phyloP scores from a whole-genome alignment of 2,797 vertebrate species.

The Eleutherodactylus coqui region DNA sequence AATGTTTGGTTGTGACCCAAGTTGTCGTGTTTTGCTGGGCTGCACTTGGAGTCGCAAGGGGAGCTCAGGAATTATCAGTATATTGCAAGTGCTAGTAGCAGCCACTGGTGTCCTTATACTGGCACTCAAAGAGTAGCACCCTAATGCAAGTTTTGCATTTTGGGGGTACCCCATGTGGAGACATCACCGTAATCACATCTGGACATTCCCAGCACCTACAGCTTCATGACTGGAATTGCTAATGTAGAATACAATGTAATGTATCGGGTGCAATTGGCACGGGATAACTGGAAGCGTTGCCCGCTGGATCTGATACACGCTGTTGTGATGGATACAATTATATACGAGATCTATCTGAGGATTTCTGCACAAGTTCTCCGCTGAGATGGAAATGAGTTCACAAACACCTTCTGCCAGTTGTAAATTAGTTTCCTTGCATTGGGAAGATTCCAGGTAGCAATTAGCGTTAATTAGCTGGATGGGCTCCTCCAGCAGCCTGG shows the following conservation, averaged over 20 bases:
- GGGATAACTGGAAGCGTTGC: background rate
- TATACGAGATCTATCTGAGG: background rate
- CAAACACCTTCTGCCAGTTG: slow-evolving; percentile 10
- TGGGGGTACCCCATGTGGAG: too few species aligned
- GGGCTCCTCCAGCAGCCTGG: background rate
- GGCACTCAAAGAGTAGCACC: too few species aligned
- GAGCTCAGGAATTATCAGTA: too few species aligned
- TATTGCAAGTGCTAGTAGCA: too few species aligned
- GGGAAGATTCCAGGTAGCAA: slow-evolving; percentile 22
- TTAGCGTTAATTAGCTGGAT: slow-evolving; percentile 37
- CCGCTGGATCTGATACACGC: background rate
- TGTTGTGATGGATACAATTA: slow-evolving; percentile 10
- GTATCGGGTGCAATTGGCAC: background rate
- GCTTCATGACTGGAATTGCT: background rate
- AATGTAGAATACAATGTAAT: background rate
- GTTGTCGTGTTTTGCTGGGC: too few species aligned
- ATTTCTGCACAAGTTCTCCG: background rate
- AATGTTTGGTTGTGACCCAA: too few species aligned
- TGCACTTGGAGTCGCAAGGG: too few species aligned
- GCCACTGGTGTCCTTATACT: too few species aligned
- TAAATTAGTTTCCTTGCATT: slow-evolving; percentile 42
- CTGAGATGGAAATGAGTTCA: slow-evolving; percentile 31
- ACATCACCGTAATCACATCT: too few species aligned
- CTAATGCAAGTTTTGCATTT: too few species aligned
- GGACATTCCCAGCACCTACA: background rate